These are phyloP conservation scores for Andrena chrysosceles DNA, from an alignment of 2,888 invertebrate genomes.

Conservation along the genomic window DNA sequence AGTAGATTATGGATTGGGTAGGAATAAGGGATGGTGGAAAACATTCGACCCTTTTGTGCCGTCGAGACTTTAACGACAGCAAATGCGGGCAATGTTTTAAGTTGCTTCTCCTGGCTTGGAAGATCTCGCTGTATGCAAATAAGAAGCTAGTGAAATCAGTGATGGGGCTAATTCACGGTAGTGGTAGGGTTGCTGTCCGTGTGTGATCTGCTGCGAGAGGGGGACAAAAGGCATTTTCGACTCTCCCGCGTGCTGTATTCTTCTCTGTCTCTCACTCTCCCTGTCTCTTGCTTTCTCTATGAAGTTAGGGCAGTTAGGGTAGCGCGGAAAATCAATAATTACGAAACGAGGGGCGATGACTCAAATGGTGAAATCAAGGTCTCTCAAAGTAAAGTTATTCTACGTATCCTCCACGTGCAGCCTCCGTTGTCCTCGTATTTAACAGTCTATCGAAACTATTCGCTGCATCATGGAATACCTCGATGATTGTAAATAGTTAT, in stretches of 20 bases:
- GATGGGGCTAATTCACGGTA: constrained; percentile 68
- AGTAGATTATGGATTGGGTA: not conserved
- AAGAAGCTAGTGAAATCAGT: constrained; percentile 75
- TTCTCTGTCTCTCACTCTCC: constrained; percentile 56
- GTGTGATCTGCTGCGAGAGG: constrained; percentile 75
- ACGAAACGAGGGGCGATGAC: constrained; percentile 84
- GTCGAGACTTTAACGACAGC: constrained; percentile 54
- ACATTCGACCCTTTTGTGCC: not conserved
- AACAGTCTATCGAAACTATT: constrained; percentile 51
- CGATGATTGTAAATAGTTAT: constrained; percentile 37
- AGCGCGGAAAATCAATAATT: constrained; percentile 85
- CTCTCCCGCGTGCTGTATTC: constrained; percentile 75
- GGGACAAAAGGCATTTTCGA: constrained; percentile 82
- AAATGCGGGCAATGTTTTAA: constrained; percentile 8
- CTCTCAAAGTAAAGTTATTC: constrained; percentile 78
- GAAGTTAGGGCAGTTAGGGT: constrained; percentile 84
- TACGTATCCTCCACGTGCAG: constrained; percentile 69
- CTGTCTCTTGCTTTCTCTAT: constrained; percentile 75
- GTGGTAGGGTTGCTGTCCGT: constrained; percentile 73
- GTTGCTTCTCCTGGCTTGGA: not conserved
- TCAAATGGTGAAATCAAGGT: constrained; percentile 84
- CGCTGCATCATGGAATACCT: constrained; percentile 37
- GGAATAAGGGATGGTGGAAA: not conserved
- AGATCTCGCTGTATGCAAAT: not conserved
- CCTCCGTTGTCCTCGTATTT: constrained; percentile 47